Evolutionary conservation across 2,113 vertebrate genomes (phyloP).

Genomic region (Fregata magnificens): DNA sequence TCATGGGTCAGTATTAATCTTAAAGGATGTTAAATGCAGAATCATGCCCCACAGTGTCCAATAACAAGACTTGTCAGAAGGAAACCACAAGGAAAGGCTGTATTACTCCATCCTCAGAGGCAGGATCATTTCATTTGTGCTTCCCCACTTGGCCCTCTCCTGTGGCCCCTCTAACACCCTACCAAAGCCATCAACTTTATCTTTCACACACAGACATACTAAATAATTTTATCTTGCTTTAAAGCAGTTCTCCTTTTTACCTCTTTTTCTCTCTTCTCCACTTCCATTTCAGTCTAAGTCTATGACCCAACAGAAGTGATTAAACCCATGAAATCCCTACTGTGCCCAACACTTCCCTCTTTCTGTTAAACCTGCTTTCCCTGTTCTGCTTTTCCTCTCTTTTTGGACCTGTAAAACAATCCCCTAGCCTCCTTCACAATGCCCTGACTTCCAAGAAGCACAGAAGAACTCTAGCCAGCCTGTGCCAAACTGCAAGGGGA

Average conservation of each 20-base stretch:
- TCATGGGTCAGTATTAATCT: neutral
- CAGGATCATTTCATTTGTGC: neutral
- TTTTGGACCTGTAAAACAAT: slow-evolving; percentile 79
- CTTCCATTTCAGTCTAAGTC: slow-evolving; percentile 53
- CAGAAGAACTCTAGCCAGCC: slow-evolving; percentile 71
- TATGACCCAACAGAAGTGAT: slow-evolving; percentile 66
- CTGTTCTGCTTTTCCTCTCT: slow-evolving; percentile 72
- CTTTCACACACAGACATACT: neutral
- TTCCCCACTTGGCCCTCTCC: neutral
- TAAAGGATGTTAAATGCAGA: neutral
- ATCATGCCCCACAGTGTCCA: neutral
- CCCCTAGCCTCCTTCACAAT: slow-evolving; percentile 72
- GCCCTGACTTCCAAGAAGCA: slow-evolving; percentile 49
- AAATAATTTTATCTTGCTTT: neutral
- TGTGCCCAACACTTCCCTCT: slow-evolving; percentile 77
- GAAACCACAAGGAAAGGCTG: neutral
- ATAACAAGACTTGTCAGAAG: neutral
- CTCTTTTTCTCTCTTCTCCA: slow-evolving; percentile 58
- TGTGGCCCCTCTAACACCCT: neutral
- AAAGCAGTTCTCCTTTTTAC: neutral
- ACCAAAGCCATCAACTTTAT: neutral
- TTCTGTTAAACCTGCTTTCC: slow-evolving; percentile 78
- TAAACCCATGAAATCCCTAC: slow-evolving; percentile 79
- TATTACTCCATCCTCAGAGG: neutral
- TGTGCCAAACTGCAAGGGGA: slow-evolving; percentile 75